Evolutionary conservation across 2,113 vertebrate genomes (phyloP), one percentile per base, ranked within the genome.

Genomic region (Rallus limicola): DNA sequence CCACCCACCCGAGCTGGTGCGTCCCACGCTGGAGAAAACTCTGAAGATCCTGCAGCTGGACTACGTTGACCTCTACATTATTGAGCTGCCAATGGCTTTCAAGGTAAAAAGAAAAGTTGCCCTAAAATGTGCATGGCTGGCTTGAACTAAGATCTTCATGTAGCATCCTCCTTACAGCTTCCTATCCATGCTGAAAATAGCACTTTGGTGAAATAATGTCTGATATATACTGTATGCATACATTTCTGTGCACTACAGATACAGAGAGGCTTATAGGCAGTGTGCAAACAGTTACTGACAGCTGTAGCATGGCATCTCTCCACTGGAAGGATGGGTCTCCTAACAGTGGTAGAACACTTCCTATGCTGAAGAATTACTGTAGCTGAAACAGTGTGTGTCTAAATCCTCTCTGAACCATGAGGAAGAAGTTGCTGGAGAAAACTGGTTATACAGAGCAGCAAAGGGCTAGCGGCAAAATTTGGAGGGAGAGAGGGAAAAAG

Each of bases 31-130:
- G 92, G 99, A 99, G 92, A 98, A 78, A 90, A 99, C 99, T 0
- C 97, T 99, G 46, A 96, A 98, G 78, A 8, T 62, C 44, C 94
- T 99, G 53, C 97, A 99, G 82, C 93, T 99, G 28, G 98, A 99
- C 93, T 99, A 99, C 4, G 98, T 99, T 58, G 99, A 99, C 91
- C 99, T 99, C 72, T 99, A 99, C 95, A 98, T 99, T 63, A 97
- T 99, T 68, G 99, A 99, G 96, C 92, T 99, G n/a, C 99, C 99
- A 7, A 99, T 99, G 98, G 99, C 99, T 88, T 98, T 99, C 76
- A 98, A 99, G 99, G 99, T 99, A 96, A 95, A 95, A 79, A 46
- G 8, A 70, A 68, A 90, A 75, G 46, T 1, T 67, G 23, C 23
- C 17, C 38, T 7, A 16, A 38, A 64, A 82, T 36, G 38, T 23